Evolutionary conservation across 2,113 vertebrate species (phyloP).

Genomic region (Microcebus griseorufus): DNA sequence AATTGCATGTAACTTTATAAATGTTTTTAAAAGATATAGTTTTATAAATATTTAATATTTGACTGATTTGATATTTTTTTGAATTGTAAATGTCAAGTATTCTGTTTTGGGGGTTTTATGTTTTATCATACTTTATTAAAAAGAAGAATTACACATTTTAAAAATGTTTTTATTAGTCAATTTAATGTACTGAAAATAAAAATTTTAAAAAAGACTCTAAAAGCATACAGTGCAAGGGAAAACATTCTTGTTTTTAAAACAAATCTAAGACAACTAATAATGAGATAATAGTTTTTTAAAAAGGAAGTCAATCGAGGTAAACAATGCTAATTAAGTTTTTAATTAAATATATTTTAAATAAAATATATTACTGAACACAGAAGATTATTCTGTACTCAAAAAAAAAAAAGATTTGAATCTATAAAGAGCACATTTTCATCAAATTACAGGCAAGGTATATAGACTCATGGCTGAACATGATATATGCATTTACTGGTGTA

Average conservation of each 20-base stretch:
- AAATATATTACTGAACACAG: not conserved
- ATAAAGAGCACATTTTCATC: not conserved
- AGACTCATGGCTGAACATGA: not conserved
- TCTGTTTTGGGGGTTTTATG: conserved; percentile 28
- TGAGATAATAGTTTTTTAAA: not conserved
- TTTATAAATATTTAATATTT: too few relatives aligned
- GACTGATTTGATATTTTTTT: too few relatives aligned
- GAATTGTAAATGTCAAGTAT: too few relatives aligned
- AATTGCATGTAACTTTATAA: too few relatives aligned
- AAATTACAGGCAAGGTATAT: not conserved
- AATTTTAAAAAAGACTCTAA: conserved; percentile 70
- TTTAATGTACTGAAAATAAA: conserved; percentile 92
- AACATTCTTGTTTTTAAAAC: not conserved
- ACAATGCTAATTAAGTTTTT: not conserved
- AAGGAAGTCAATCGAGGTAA: not conserved
- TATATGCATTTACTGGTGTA: not conserved
- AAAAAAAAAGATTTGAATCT: not conserved
- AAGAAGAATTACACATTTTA: conserved; percentile 92
- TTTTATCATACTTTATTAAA: conserved; percentile 92
- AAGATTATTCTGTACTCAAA: not conserved
- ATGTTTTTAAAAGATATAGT: too few relatives aligned
- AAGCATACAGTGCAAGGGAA: not conserved
- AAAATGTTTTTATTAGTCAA: conserved; percentile 93
- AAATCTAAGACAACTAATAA: not conserved
- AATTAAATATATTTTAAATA: not conserved